Evolutionary conservation across 1,140 invertebrate species (phyloP), one percentile per base, ranked within the genome.

Genomic region (Pseudomyrmex pallidus): DNA sequence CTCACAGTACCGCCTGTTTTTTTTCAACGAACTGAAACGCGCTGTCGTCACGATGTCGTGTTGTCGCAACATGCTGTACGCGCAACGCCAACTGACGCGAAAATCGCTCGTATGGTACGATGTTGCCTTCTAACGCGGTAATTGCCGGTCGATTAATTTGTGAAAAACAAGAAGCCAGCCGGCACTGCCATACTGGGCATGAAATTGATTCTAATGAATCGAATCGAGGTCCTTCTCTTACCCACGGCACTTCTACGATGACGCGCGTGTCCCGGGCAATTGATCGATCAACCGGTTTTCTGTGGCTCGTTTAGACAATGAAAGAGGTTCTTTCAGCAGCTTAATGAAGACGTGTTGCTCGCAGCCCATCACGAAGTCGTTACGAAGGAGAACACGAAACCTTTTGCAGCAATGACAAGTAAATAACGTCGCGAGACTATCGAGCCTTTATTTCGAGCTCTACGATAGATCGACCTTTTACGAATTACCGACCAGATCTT

Each of bases 141-240:
- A 93, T 92, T 85, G 90, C 12, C 13, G 48, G 74, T 80, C 90
- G 86, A 93, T 93, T 93, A 94, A 93, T 93, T 92, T 92, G 82
- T 84, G 67, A 85, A 83, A 87, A 86, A 90, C 70, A 88, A 87
- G 84, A 66, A 87, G 67, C 82, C 35, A 89, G 89, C 82, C 84
- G 86, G 82, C 73, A 52, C 82, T 59, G 9, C 87, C 87, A 89
- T 86, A 89, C 85, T 86, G 84, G 78, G 61, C 87, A 85, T 86
- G 80, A 90, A 90, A 90, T 90, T 86, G 89, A 89, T 90, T 84
- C 64, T 82, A 86, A 90, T 74, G 77, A 87, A 85, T 89, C 77
- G 85, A 66, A 64, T 74, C 70, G 59, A 66, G 13, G 50, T 57
- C 57, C 74, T 13, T 67, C 17, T 61, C 44, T 66, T 50, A 52